Evolutionary conservation across 2,888 invertebrate species (phyloP).

Genomic region (Epicampocera succincta): DNA sequence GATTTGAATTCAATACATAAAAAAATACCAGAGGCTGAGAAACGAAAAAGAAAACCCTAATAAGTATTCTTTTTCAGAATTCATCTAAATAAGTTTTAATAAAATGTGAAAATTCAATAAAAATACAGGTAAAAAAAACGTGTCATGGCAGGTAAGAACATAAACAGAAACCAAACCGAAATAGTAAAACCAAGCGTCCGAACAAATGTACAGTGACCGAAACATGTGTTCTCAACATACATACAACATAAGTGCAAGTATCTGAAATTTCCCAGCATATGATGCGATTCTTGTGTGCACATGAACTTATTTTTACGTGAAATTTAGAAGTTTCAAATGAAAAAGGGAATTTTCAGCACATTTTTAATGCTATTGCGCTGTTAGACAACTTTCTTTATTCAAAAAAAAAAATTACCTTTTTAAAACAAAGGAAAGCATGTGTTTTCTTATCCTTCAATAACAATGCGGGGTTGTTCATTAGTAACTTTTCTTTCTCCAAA

Average conservation of each 20-base stretch:
- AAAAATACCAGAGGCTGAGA: neutral
- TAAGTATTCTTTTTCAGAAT: neutral
- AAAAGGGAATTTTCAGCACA: conserved; percentile 15
- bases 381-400: conserved; percentile 36
- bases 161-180: neutral
- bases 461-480: conserved; percentile 35
- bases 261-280: conserved; percentile 21
- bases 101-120: neutral
- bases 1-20: conserved; percentile 11
- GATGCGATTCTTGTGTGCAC: conserved; percentile 5
- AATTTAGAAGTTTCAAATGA: conserved; percentile 20
- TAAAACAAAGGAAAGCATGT: conserved; percentile 38
- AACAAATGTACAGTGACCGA: neutral
- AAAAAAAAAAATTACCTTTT: conserved; percentile 10
- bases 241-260: neutral
- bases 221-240: conserved; percentile 5
- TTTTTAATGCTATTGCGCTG: conserved; percentile 32
- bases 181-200: conserved; percentile 21
- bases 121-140: conserved; percentile 33
- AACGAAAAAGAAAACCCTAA: neutral
- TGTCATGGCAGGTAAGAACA: conserved; percentile 30
- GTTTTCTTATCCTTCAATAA: conserved; percentile 49
- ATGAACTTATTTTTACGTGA: conserved; percentile 24
- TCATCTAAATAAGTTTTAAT: neutral
- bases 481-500: conserved; percentile 22